Evolutionary conservation across 2,113 vertebrate genomes (phyloP), one percentile per base, ranked within the genome.

Genomic region (Rhinopomastus cyanomelas): DNA sequence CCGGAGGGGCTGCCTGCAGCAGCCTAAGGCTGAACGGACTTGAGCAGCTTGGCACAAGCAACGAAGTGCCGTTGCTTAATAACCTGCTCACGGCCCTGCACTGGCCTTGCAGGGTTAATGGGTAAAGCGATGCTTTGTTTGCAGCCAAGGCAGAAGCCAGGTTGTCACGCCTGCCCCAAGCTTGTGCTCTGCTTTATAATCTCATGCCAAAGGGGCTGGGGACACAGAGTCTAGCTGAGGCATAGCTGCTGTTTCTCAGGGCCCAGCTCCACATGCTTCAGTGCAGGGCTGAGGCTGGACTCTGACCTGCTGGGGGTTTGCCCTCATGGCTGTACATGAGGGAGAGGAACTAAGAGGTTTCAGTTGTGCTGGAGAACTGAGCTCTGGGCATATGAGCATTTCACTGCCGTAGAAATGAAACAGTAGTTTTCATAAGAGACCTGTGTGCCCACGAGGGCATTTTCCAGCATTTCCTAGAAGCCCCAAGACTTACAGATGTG

Each of bases 51-150:
- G 36, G 14, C 51, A 12, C 19, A 44, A 83, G 78, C 34, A 82
- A 67, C 64, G 5, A 1, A 12, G 25, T 1, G 10, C 1, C 0
- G 67, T 83, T 91, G 61, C 89, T 93, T 78, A 87, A 88, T 48
- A 88, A 61, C 46, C 88, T 61, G n/a, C 59, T 76, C 32, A 39
- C 10, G 13, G 65, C 29, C 46, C 65, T 75, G 74, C 4, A 2
- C 42, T 46, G 36, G 79, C 90, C 90, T 96, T 72, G 84, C 18
- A 3, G 76, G 86, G 92, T 95, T 95, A 92, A 94, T 94, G 77
- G 86, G 85, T 96, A 95, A 95, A 89, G 48, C 30, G 87, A 55
- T 29, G 39, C 16, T 11, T 69, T 85, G 88, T 71, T 42, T 39
- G 15, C 85, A 60, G 44, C 46, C 44, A 11, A 56, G 65, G 64